Base-by-base conservation (phyloP, 2,888 invertebrate genomes). In the Machimus rusticus region DNA sequence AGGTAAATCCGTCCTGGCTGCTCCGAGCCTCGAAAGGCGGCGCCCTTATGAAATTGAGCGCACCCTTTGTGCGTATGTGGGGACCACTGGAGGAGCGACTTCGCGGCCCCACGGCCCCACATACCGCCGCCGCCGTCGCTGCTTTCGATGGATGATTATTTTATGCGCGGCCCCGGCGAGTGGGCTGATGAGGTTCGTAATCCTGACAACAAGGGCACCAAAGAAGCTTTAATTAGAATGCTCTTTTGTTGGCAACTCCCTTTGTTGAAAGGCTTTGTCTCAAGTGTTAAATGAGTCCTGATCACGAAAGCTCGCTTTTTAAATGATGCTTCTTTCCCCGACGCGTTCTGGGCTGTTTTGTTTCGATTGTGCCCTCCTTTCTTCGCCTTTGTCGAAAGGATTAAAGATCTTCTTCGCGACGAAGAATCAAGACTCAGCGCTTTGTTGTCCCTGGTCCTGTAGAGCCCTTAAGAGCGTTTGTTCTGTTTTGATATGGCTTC, bases 151-250 rank as follows among this genome's bases (percentile, higher is more conserved):
- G 55, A 82, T 82, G 57, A 85, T 85, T 74, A 74, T 74, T 85
- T 85, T 85, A 85, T 46, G 23, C 23, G 23, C n/a, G 28, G 74
- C 28, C 9, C 12, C 28, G 66, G 9, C 23, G 66, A 19, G 3
- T 28, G 28, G 12, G 28, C 28, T 66, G 66, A 19, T 16, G 74
- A 9, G 57, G 82, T 66, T 28, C 28, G 66, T 23, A 82, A 74
- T 85, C 43, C 39, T 43, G 31, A 66, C 74, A 28, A 39, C 57
- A 74, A 74, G 74, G 74, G 66, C 28, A 74, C 74, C 46, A 85
- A 74, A 85, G 43, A 57, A 46, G 77, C 86, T 66, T 86, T 78
- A 86, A 86, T 86, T 86, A 86, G 86, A 86, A 86, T 86, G 86
- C 86, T 55, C 86, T 78, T 86, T 86, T 86, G 78, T 86, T 86